phyloP scores from a whole-genome alignment of 2,797 vertebrate genomes.

The Dryobates pubescens region DNA sequence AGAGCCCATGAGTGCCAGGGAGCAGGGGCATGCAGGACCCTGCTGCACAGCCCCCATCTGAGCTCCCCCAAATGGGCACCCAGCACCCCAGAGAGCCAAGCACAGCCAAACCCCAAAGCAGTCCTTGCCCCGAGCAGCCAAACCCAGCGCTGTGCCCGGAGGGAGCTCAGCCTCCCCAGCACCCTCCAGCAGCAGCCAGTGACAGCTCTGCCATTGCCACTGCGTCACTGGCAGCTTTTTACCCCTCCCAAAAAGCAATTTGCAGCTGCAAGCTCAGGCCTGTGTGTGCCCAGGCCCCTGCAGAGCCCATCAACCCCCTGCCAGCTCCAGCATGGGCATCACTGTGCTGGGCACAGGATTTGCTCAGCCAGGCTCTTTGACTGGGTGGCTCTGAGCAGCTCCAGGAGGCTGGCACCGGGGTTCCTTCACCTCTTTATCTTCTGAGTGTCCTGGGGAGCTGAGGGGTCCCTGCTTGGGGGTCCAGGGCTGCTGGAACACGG shows the following conservation, averaged over 20 bases:
- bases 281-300: neutral
- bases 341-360: neutral
- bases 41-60: neutral
- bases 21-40: neutral
- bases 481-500: rapidly evolving
- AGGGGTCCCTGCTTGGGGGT: neutral
- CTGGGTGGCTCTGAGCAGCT: neutral
- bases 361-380: neutral
- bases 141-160: rapidly evolving
- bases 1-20: neutral
- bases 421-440: neutral
- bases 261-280: neutral
- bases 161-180: neutral
- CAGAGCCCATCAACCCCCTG: neutral
- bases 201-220: neutral
- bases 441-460: neutral
- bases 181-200: neutral
- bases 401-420: neutral
- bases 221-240: neutral
- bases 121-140: neutral
- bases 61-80: neutral
- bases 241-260: neutral
- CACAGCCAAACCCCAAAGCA: neutral
- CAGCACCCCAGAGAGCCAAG: neutral
- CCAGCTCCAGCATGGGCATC: neutral